Percentiles rank a stretch among this genome's conserved stretches.
phyloP scores from a whole-genome alignment of 1,140 invertebrate genomes.

The Apis laboriosa region DNA sequence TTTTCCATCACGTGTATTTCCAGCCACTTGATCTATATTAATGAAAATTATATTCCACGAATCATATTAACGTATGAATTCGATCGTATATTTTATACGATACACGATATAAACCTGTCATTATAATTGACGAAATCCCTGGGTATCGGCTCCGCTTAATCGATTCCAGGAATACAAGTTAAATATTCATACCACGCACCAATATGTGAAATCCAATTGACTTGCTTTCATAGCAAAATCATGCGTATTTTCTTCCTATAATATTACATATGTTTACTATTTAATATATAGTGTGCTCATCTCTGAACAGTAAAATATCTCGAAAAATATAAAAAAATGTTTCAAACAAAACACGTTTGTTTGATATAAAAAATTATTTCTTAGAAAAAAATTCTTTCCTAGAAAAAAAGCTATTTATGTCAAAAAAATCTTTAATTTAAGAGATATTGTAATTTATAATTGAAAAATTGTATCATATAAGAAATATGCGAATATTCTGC shows the following conservation, averaged over 20 bases:
- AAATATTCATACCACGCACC: not conserved
- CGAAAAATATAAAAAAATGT: no score
- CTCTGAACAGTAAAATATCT: no score
- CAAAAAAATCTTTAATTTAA: no score
- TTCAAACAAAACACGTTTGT: no score
- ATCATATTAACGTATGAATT: constrained; percentile 17
- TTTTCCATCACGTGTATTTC: not conserved
- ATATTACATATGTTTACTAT: not conserved
- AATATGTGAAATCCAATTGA: not conserved
- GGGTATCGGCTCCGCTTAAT: not conserved
- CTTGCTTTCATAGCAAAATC: not conserved
- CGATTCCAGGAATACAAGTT: not conserved
- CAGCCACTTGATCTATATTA: not conserved
- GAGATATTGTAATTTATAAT: no score
- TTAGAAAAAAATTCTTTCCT: no score
- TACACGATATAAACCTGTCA: not conserved
- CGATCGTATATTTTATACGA: not conserved
- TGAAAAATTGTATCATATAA: no score
- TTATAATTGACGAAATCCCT: not conserved
- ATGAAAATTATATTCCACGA: not conserved
- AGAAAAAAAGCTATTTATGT: no score
- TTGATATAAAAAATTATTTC: no score
- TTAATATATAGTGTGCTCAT: no score
- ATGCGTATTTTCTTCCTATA: no score
- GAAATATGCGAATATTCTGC: not conserved